Evolutionary conservation across 2,113 vertebrate genomes (phyloP), one percentile per base, ranked within the genome.

Genomic region (Elephas maximus): DNA sequence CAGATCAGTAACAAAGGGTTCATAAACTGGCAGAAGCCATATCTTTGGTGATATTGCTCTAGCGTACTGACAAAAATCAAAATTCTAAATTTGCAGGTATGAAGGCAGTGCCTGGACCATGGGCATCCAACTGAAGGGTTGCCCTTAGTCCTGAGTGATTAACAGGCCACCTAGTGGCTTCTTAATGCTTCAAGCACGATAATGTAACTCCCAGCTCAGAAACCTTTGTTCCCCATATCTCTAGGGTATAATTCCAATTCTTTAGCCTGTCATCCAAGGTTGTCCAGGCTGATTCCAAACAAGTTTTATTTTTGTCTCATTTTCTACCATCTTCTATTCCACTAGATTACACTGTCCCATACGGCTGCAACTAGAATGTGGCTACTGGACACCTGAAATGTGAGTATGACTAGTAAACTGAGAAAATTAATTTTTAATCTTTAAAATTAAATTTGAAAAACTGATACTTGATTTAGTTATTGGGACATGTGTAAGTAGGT

Each of bases 381-480:
- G n/a, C 41, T 84, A n/a, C 67, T 57, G 15, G 14, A 11, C 53
- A 57, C 53, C 14, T 57, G 48, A 57, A 7, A 57, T 57, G 37
- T 37, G 37, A 37, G 37, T 37, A 11, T 57, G 30, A 14, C 67
- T 57, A 57, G 53, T 57, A 11, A 88, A 89, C n/a, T 88, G 62
- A 89, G 92, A 30, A 93, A 88, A 0, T 65, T 20, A 92, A 77
- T 82, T 83, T 87, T 89, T 73, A 90, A 94, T 44, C 90, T 30
- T 82, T 67, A 69, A 37, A 91, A 37, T 82, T 67, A 69, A 37
- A 91, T 33, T 60, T 17, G 71, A 95, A 76, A 86, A 15, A 69
- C 4, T 69, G 67, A 67, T 14, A 88, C 0, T 76, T 84, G 57
- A 92, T 37, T 80, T 51, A 81, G 65, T 53, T 88, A 95, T 28